Evolutionary conservation across 2,113 vertebrate genomes (phyloP).

Genomic region (Siniperca chuatsi): DNA sequence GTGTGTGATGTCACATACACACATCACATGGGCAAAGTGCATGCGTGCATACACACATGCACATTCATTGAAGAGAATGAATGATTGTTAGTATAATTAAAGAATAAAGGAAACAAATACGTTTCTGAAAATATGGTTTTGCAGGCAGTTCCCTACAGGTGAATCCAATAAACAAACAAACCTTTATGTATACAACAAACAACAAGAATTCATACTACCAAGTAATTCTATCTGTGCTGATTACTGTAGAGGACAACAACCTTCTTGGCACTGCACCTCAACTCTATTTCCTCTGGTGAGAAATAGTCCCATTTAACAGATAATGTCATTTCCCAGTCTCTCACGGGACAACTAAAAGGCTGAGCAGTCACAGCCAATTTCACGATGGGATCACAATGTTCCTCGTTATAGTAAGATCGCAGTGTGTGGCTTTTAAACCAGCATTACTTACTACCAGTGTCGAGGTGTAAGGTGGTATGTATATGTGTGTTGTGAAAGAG

Average conservation of each 20-base stretch:
- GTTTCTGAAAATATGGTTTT: constrained; percentile 20
- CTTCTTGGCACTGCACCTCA: constrained; percentile 34
- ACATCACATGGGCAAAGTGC: not conserved
- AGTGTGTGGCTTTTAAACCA: constrained; percentile 37
- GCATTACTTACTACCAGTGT: not conserved
- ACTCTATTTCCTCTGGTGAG: constrained; percentile 56
- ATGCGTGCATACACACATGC: not conserved
- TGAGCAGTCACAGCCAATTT: constrained; percentile 54
- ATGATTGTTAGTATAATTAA: constrained; percentile 37
- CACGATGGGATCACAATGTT: constrained; percentile 61
- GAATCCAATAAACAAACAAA: constrained; percentile 35
- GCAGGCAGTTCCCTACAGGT: not conserved
- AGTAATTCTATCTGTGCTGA: constrained; percentile 38
- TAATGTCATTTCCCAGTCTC: constrained; percentile 67
- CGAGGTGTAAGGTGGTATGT: not conserved
- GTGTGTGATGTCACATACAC: constrained; percentile 70
- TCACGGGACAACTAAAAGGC: constrained; percentile 47
- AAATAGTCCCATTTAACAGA: constrained; percentile 48
- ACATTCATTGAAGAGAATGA: constrained; percentile 24
- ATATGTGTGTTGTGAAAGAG: not conserved
- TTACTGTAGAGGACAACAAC: constrained; percentile 27
- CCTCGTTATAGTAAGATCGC: constrained; percentile 38
- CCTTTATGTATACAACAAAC: not conserved
- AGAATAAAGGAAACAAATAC: constrained; percentile 44
- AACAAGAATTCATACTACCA: not conserved